Percentiles rank a stretch among this genome's conserved stretches.
These are phyloP conservation scores for Prosapia bicincta DNA, from an alignment of 2,888 invertebrate genomes.

Conservation along the genomic window DNA sequence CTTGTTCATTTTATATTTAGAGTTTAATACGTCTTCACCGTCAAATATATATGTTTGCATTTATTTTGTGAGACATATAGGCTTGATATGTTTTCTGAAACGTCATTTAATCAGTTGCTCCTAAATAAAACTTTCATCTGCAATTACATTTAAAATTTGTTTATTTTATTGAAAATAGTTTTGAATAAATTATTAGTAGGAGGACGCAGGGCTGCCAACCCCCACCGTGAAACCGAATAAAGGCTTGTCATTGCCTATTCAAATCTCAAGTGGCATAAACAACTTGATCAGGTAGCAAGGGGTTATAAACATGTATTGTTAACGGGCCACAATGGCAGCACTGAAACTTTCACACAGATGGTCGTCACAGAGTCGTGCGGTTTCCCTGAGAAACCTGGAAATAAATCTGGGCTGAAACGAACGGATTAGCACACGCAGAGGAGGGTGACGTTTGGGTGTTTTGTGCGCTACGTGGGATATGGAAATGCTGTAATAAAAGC, in stretches of 20 bases:
- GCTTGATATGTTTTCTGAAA: too few species aligned
- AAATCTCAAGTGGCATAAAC: constrained; percentile 2
- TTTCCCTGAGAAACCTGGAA: background rate
- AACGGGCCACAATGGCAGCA: background rate
- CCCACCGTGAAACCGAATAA: background rate
- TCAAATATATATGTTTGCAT: too few species aligned
- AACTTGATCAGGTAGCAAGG: background rate
- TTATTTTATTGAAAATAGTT: too few species aligned
- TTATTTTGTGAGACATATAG: too few species aligned
- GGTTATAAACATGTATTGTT: background rate
- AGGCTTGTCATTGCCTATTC: background rate
- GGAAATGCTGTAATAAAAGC: too few species aligned
- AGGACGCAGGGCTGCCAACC: background rate
- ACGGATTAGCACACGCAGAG: background rate
- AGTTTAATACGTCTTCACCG: too few species aligned
- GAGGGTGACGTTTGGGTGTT: too few species aligned
- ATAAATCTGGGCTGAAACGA: background rate
- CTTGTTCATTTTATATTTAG: too few species aligned
- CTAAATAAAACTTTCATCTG: too few species aligned
- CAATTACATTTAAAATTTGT: too few species aligned
- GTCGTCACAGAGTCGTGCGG: background rate
- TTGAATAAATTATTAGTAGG: background rate
- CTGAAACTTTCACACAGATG: background rate
- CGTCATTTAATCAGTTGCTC: too few species aligned
- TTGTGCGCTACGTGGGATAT: too few species aligned